Evolutionary conservation across 2,797 vertebrate species (phyloP).

Genomic region (Xyrichtys novacula): DNA sequence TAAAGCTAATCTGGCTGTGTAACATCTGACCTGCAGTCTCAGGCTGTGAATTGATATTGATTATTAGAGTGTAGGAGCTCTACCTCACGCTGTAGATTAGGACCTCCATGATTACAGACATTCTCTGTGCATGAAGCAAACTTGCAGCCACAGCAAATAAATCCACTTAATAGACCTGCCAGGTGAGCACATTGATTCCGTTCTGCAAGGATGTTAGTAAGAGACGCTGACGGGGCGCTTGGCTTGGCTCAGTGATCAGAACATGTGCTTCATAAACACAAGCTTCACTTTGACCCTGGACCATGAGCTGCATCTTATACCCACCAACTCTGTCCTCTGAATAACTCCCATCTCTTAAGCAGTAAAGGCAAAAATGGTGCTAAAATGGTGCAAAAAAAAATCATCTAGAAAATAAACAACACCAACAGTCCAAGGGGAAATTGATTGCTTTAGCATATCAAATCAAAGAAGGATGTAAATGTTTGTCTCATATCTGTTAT

Average conservation of each 20-base stretch:
- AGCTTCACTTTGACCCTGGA: neutral
- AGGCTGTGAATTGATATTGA: slow-evolving; percentile 47
- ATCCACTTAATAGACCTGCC: slow-evolving; percentile 33
- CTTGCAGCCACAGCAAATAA: slow-evolving; percentile 14
- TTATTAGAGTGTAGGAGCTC: slow-evolving; percentile 10
- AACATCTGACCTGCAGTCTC: neutral
- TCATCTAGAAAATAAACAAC: too few species aligned
- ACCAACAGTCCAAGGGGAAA: too few species aligned
- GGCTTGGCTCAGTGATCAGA: neutral
- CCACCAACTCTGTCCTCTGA: neutral
- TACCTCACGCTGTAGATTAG: slow-evolving; percentile 36
- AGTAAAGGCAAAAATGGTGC: too few species aligned
- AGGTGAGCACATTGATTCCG: slow-evolving; percentile 21
- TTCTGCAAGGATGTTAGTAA: slow-evolving; percentile 1
- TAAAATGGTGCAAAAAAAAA: too few species aligned
- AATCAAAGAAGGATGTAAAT: too few species aligned
- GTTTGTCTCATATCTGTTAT: too few species aligned
- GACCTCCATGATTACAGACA: slow-evolving; percentile 32
- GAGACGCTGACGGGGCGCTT: neutral
- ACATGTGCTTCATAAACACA: neutral
- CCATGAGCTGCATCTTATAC: neutral
- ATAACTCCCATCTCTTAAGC: neutral
- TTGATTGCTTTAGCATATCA: too few species aligned
- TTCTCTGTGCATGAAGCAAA: slow-evolving; percentile 19
- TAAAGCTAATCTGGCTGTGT: slow-evolving; percentile 11